These are phyloP conservation scores for Thyatira batis DNA, from an alignment of 2,888 invertebrate species.

Conservation along the genomic window DNA sequence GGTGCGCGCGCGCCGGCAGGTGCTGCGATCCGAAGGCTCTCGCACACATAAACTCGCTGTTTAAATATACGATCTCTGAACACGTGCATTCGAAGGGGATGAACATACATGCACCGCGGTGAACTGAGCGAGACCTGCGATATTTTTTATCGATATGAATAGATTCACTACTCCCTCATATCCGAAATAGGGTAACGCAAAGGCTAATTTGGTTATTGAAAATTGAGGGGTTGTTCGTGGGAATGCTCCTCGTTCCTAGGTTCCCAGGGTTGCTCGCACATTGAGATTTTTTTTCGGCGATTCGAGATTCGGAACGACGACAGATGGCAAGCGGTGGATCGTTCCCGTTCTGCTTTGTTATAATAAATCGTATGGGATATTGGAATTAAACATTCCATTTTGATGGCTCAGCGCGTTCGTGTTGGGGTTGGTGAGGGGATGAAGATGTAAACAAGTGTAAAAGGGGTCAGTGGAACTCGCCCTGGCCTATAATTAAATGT, in stretches of 20 bases:
- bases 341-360: conserved; percentile 76
- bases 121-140: conserved; percentile 56
- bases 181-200: conserved; percentile 83
- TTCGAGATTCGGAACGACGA: conserved; percentile 79
- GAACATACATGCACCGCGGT: conserved; percentile 50
- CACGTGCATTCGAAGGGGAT: conserved; percentile 82
- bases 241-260: conserved; percentile 84
- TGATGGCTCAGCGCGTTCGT: conserved; percentile 73
- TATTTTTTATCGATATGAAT: conserved; percentile 79
- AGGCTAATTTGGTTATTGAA: conserved; percentile 84
- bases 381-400: conserved; percentile 81
- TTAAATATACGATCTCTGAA: conserved; percentile 76
- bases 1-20: conserved; percentile 77
- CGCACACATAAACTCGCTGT: conserved; percentile 66
- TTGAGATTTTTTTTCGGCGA: conserved; percentile 77
- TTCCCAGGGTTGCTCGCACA: conserved; percentile 85
- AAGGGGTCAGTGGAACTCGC: conserved; percentile 79
- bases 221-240: conserved; percentile 85
- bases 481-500: conserved; percentile 75
- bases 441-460: conserved; percentile 82
- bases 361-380: conserved; percentile 79
- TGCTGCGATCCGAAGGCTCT: conserved; percentile 65
- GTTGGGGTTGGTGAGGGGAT: conserved; percentile 63
- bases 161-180: conserved; percentile 82
- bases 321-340: conserved; percentile 80